A percentile compares a stretch with the other conserved stretches of the same genome.
Evolutionary conservation across 2,797 vertebrate species (phyloP).

Genomic region (Sebastes trivittatus): DNA sequence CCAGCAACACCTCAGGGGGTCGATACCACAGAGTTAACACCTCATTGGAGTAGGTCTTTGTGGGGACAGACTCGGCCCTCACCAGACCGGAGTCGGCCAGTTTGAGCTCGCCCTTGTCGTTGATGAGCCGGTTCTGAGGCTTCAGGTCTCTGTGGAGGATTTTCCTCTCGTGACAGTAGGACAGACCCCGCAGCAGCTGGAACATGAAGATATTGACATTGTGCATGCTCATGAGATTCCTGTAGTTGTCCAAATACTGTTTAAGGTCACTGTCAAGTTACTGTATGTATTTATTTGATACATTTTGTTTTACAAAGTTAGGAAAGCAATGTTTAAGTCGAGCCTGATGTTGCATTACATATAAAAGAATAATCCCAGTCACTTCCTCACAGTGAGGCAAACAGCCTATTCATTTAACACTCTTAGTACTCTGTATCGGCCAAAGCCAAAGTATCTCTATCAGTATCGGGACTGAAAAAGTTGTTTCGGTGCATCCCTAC

Average conservation of each 20-base stretch:
- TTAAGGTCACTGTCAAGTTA: slow-evolving; percentile 91
- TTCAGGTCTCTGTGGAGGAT: slow-evolving; percentile 97
- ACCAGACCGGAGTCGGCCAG: slow-evolving; percentile 85
- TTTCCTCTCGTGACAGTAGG: slow-evolving; percentile 94
- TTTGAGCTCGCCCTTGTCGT: slow-evolving; percentile 94
- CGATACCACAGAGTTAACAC: slow-evolving; percentile 89
- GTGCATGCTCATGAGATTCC: slow-evolving; percentile 95
- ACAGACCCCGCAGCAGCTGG: slow-evolving; percentile 93
- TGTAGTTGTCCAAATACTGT: slow-evolving; percentile 96
- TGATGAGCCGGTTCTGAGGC: slow-evolving; percentile 97
- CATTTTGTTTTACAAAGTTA: too few relatives aligned
- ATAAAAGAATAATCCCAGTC: too few relatives aligned
- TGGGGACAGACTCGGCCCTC: too few relatives aligned
- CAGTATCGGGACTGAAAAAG: too few relatives aligned
- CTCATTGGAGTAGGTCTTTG: slow-evolving; percentile 79
- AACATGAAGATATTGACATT: slow-evolving; percentile 99
- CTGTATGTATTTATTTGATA: too few relatives aligned
- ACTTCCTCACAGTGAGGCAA: too few relatives aligned
- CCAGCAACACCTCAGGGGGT: too few relatives aligned
- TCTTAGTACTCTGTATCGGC: too few relatives aligned
- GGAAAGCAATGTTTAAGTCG: too few relatives aligned
- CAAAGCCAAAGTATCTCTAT: too few relatives aligned
- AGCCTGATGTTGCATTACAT: too few relatives aligned
- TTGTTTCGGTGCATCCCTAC: rapidly evolving
- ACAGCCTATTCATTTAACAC: too few relatives aligned